These are phyloP conservation scores for Discoglossus pictus DNA, from an alignment of 2,797 vertebrate genomes.

Conservation along the genomic window DNA sequence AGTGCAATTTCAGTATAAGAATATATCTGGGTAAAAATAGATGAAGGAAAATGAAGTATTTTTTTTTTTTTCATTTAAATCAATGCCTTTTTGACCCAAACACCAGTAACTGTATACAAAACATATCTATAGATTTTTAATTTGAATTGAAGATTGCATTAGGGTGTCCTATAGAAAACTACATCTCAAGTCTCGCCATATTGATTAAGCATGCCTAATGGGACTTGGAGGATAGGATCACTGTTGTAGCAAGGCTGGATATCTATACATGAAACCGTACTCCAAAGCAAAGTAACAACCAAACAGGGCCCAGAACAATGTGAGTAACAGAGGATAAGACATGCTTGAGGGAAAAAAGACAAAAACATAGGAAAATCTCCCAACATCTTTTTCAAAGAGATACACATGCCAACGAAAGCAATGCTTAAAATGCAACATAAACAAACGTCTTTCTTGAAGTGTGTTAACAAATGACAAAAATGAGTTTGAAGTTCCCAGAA, in stretches of 20 bases:
- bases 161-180: too few relatives aligned
- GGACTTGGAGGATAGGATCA: slow-evolving; percentile 66
- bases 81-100: too few relatives aligned
- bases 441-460: slow-evolving; percentile 61
- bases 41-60: too few relatives aligned
- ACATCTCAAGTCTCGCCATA: too few relatives aligned
- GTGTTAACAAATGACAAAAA: slow-evolving; percentile 84
- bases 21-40: too few relatives aligned
- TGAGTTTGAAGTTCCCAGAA: slow-evolving; percentile 76
- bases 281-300: slow-evolving; percentile 67
- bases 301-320: slow-evolving; percentile 69
- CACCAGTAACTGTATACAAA: too few relatives aligned
- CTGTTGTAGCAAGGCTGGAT: slow-evolving; percentile 66
- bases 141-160: too few relatives aligned
- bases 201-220: neutral
- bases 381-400: slow-evolving; percentile 65
- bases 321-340: slow-evolving; percentile 71
- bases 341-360: slow-evolving; percentile 74
- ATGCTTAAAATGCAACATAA: slow-evolving; percentile 70
- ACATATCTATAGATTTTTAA: too few relatives aligned
- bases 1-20: too few relatives aligned
- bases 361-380: slow-evolving; percentile 63
- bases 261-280: slow-evolving; percentile 63
- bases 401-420: slow-evolving; percentile 78
- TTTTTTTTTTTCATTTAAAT: too few relatives aligned